Evolutionary conservation across 2,888 invertebrate species (phyloP).

Genomic region (Tortrix viridana): DNA sequence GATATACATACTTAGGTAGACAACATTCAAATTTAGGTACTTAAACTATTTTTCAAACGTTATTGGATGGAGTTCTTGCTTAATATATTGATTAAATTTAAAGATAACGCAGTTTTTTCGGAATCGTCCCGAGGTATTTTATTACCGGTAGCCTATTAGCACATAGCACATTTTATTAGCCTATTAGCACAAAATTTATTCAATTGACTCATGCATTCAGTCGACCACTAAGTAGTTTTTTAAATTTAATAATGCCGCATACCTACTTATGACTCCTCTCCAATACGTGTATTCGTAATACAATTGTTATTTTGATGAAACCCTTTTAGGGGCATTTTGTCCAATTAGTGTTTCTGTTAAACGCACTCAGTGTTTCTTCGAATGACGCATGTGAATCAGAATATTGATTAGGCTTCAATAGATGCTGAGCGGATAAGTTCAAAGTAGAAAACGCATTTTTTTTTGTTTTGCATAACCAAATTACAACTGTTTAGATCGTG

Average conservation of each 20-base stretch:
- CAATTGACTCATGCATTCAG: background rate
- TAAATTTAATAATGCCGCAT: conserved; percentile 11
- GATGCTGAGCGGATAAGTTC: background rate
- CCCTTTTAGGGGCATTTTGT: conserved; percentile 66
- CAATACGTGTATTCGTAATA: conserved; percentile 20
- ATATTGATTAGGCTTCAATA: conserved; percentile 10
- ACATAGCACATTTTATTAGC: no score
- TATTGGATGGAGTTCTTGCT: no score
- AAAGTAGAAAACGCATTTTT: background rate
- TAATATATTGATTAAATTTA: no score
- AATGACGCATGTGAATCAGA: conserved; percentile 17
- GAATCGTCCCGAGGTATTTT: no score
- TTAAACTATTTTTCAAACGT: no score
- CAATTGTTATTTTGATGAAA: conserved; percentile 53
- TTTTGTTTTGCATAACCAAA: no score
- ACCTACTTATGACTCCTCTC: conserved; percentile 6
- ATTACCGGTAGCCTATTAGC: no score
- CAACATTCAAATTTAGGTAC: no score
- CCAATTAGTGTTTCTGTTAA: conserved; percentile 62
- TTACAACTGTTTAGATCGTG: no score
- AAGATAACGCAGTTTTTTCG: no score
- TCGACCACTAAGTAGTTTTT: conserved; percentile 1
- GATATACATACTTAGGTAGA: no score
- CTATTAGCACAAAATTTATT: no score
- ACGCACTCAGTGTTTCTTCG: conserved; percentile 5